Evolutionary conservation across 2,797 vertebrate species (phyloP).

Genomic region (Alcedo quadribrachys): DNA sequence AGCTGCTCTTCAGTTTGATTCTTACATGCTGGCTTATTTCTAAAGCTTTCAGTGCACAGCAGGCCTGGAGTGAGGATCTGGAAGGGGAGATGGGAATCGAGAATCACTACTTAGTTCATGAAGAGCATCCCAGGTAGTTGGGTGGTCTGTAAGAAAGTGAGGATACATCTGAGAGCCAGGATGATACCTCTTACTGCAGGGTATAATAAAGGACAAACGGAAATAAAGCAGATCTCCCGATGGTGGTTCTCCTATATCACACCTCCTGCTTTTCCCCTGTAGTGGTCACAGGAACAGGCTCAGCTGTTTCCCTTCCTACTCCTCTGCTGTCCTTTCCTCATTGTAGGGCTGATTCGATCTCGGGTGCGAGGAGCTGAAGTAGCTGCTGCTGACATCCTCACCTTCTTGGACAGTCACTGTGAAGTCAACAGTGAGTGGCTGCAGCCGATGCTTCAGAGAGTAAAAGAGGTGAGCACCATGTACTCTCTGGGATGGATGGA

Average conservation of each 20-base stretch:
- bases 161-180: neutral
- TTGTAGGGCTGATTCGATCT: constrained; percentile 92
- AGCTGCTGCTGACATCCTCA: constrained; percentile 88
- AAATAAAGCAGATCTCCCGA: neutral
- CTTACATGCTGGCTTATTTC: neutral
- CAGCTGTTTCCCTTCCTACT: neutral
- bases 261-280: neutral
- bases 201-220: neutral
- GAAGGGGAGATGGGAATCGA: neutral
- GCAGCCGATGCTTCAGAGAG: constrained; percentile 95
- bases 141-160: neutral
- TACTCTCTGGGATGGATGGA: neutral
- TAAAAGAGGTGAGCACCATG: constrained; percentile 87
- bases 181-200: neutral
- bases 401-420: constrained; percentile 98
- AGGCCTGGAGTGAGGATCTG: neutral
- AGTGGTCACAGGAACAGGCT: neutral
- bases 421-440: constrained; percentile 97
- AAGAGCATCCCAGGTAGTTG: neutral
- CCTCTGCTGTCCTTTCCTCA: neutral
- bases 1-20: neutral
- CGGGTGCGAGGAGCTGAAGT: constrained; percentile 92
- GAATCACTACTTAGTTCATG: neutral
- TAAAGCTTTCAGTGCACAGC: neutral
- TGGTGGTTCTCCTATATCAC: too few relatives aligned